Percentiles rank a stretch among this genome's conserved stretches.
Conservation (phyloP, 1,140 invertebrate genomes). For the Drosophila lowei region DNA sequence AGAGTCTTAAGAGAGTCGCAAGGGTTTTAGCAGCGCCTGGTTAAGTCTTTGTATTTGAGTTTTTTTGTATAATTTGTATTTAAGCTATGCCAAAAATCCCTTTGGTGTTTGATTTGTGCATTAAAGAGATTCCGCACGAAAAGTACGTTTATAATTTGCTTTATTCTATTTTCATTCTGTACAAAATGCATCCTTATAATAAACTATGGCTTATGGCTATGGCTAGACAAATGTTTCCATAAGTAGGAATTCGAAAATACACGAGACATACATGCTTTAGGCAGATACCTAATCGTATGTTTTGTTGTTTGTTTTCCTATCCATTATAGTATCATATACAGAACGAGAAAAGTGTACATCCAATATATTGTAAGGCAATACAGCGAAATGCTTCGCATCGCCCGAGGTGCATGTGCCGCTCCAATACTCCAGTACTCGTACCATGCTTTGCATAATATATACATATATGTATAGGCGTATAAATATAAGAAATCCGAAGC, state of each 20-base stretch:
- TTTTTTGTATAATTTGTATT: slow-evolving; percentile 4
- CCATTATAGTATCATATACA: slow-evolving; percentile 11
- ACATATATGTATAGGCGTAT: slow-evolving; percentile 38
- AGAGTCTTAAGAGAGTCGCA: too few species aligned
- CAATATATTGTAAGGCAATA: slow-evolving; percentile 39
- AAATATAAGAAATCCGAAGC: slow-evolving; percentile 61
- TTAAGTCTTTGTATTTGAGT: slow-evolving; percentile 17
- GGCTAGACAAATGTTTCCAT: slow-evolving; percentile 80
- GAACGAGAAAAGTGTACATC: slow-evolving; percentile 20
- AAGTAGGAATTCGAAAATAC: slow-evolving; percentile 79
- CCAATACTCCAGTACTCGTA: slow-evolving; percentile 12
- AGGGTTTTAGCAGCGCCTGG: not conserved
- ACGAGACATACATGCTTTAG: slow-evolving; percentile 63
- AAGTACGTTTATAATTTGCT: slow-evolving; percentile 49
- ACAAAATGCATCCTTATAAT: slow-evolving; percentile 76
- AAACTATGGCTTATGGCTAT: slow-evolving; percentile 61
- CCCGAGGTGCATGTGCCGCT: slow-evolving; percentile 36
- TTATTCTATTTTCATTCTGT: slow-evolving; percentile 76
- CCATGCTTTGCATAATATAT: slow-evolving; percentile 31
- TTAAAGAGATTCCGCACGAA: not conserved
- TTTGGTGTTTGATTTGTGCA: slow-evolving; percentile 10
- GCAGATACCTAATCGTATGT: slow-evolving; percentile 4
- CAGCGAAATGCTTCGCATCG: slow-evolving; percentile 38
- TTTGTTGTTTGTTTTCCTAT: slow-evolving; percentile 16
- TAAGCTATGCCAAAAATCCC: not conserved